Percentiles rank a stretch among this genome's conserved stretches.
phyloP scores from a whole-genome alignment of 2,797 vertebrate species.

The Todus mexicanus region DNA sequence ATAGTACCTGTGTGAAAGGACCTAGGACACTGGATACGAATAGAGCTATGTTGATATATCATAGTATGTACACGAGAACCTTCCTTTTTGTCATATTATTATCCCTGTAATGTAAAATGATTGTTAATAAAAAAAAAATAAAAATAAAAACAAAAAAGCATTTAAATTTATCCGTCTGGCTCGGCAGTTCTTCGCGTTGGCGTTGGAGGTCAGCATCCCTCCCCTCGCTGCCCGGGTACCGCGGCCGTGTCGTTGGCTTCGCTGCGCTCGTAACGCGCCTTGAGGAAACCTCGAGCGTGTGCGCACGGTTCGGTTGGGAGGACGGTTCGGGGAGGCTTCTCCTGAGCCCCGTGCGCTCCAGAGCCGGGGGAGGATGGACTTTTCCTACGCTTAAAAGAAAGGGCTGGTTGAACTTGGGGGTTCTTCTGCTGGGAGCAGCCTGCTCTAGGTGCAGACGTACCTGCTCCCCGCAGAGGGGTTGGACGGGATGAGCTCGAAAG shows the following conservation, averaged over 20 bases:
- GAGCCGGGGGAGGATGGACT: not conserved
- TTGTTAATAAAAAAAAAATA: slow-evolving; percentile 92
- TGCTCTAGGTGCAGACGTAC: not conserved
- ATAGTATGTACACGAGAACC: slow-evolving; percentile 79
- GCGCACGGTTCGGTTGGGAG: too few species aligned
- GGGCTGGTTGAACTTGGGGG: not conserved
- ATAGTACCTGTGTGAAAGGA: slow-evolving; percentile 83
- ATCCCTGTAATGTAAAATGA: slow-evolving; percentile 84
- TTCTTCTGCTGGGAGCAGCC: not conserved
- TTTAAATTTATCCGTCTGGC: slow-evolving; percentile 60
- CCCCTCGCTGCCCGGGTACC: too few species aligned
- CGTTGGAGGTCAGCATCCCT: not conserved
- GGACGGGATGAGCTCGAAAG: not conserved
- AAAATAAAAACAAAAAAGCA: slow-evolving; percentile 87
- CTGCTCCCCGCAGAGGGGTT: not conserved
- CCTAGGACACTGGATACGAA: slow-evolving; percentile 86
- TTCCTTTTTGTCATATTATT: slow-evolving; percentile 85
- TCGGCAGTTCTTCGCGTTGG: not conserved
- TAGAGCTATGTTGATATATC: slow-evolving; percentile 83
- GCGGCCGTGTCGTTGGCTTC: too few species aligned
- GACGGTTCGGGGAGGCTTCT: not conserved
- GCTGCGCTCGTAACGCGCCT: too few species aligned
- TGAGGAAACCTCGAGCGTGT: too few species aligned
- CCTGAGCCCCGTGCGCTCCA: not conserved
- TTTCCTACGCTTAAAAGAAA: not conserved